Percentiles rank a stretch among this genome's conserved stretches.
These are phyloP conservation scores for Drosophila pachea DNA, from an alignment of 1,140 invertebrate species.

Conservation along the genomic window DNA sequence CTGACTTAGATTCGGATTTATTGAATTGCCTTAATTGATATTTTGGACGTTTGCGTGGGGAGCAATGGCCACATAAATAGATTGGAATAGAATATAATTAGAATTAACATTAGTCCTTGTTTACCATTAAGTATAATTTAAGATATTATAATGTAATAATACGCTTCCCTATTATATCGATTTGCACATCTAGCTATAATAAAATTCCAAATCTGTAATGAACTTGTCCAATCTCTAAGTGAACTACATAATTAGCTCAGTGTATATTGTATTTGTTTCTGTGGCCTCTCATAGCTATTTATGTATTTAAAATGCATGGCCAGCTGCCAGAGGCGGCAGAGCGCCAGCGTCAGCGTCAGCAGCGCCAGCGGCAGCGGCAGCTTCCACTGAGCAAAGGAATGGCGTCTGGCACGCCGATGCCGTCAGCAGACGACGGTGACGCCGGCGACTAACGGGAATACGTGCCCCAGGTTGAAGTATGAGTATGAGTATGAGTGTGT, in stretches of 20 bases:
- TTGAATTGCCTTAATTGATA: conserved; percentile 1
- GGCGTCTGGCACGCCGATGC: neutral
- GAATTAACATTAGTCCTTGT: too few species aligned
- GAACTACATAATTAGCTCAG: neutral
- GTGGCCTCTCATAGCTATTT: conserved; percentile 42
- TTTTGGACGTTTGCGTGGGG: neutral
- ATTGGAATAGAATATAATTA: too few species aligned
- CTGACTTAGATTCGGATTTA: neutral
- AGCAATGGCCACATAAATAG: too few species aligned
- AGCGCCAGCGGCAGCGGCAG: neutral
- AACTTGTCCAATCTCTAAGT: neutral
- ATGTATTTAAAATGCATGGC: conserved; percentile 62
- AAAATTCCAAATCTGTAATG: neutral
- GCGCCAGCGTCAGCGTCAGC: neutral
- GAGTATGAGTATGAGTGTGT: neutral
- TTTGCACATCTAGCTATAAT: too few species aligned
- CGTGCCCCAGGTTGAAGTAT: conserved; percentile 4
- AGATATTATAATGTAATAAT: neutral
- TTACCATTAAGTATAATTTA: too few species aligned
- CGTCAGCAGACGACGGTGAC: neutral
- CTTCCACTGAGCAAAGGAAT: neutral
- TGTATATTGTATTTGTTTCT: neutral
- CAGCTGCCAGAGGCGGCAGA: conserved; percentile 23
- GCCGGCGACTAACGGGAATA: neutral
- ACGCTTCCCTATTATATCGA: too few species aligned